These are phyloP conservation scores for Glaucidium brasilianum DNA, from an alignment of 2,113 vertebrate genomes.

Conservation along the genomic window DNA sequence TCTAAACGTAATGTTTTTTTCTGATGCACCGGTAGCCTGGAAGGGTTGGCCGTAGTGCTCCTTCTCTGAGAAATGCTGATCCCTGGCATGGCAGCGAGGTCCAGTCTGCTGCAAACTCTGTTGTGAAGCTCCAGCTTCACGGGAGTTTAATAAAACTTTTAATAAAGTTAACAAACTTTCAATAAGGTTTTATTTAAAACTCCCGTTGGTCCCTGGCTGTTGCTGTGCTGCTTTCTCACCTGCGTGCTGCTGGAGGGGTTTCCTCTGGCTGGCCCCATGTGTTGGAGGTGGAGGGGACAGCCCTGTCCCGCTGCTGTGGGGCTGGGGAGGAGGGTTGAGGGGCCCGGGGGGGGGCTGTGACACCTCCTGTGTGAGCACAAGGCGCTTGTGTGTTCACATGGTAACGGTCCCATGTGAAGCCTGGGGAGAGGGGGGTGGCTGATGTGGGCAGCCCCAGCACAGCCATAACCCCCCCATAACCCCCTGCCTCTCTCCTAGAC, in stretches of 20 bases:
- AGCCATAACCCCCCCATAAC: rapidly evolving
- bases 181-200: not conserved
- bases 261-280: not conserved
- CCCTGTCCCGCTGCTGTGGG: not conserved
- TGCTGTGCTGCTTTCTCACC: not conserved
- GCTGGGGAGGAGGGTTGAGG: not conserved
- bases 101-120: not conserved
- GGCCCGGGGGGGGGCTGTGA: not conserved
- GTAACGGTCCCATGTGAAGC: too few relatives aligned
- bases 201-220: rapidly evolving
- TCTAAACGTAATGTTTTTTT: not conserved
- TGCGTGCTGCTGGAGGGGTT: rapidly evolving
- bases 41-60: not conserved
- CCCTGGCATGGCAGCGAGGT: not conserved
- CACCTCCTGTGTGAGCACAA: rapidly evolving
- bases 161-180: not conserved
- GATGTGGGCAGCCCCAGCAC: rapidly evolving
- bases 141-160: not conserved
- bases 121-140: not conserved
- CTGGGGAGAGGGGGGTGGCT: not conserved
- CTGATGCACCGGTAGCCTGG: not conserved
- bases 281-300: not conserved
- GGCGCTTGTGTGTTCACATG: rapidly evolving
- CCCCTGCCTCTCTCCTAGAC: conserved; percentile 67
- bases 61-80: not conserved